Percentiles rank a stretch among this genome's conserved stretches.
These are phyloP conservation scores for chimpanzee (Pan troglodytes) DNA, from an alignment of 2,113 vertebrate species.

Conservation along the genomic window NHGRI_mPanTro3-v2.1_pri NC_072407.2:21111001-21111500, in stretches of 20 bases:
- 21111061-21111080: background rate
- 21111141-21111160: background rate
- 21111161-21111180: background rate
- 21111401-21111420: background rate
- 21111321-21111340: background rate
- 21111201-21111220: background rate
- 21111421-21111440: background rate
- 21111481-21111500: background rate
- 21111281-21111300: background rate
- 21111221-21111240: background rate
- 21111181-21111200: background rate
- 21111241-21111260: background rate
- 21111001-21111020: background rate
- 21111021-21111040: background rate
- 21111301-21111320: background rate
- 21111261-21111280: background rate
- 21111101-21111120: background rate
- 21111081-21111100: background rate
- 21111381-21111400: background rate
- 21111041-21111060: background rate
- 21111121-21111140: background rate
- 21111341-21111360: too few relatives aligned
- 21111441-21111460: background rate
- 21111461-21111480: background rate
- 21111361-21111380: too few relatives aligned